phyloP scores from a whole-genome alignment of 2,113 vertebrate species.

The Zingel zingel region DNA sequence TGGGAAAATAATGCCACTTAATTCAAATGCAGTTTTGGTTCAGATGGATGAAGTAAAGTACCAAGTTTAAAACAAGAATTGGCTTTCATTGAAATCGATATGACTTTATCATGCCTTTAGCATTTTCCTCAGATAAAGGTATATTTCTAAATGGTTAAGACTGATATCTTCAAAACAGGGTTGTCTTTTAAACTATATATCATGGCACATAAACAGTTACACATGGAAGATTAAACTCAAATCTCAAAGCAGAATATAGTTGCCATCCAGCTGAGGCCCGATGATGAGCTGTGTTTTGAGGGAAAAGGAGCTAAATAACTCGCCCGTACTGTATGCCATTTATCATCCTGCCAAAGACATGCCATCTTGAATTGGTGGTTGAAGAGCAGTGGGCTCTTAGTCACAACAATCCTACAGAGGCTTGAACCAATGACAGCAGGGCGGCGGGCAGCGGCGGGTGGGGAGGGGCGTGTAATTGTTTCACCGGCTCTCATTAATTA shows the following conservation, averaged over 20 bases:
- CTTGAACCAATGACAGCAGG: slow-evolving; percentile 60
- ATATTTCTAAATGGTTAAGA: neutral
- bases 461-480: slow-evolving; percentile 71
- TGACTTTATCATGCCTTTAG: neutral
- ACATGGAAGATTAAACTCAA: neutral
- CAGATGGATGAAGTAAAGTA: no score
- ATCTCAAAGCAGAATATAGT: neutral
- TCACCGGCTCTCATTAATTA: slow-evolving; percentile 72
- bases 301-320: slow-evolving; percentile 38
- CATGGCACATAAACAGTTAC: neutral
- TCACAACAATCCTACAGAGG: slow-evolving; percentile 68
- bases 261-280: neutral
- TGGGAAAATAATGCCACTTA: neutral
- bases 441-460: slow-evolving; percentile 13
- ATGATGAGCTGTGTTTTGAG: slow-evolving; percentile 15
- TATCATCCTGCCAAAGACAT: slow-evolving; percentile 51
- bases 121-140: no score
- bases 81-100: neutral
- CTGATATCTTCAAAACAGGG: neutral
- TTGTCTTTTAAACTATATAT: neutral
- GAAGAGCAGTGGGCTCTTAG: slow-evolving; percentile 44
- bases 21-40: neutral
- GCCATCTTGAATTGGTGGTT: slow-evolving; percentile 38
- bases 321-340: slow-evolving; percentile 31
- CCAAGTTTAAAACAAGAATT: neutral